Percentiles rank a stretch among this genome's conserved stretches.
Evolutionary conservation across 35 echinoderm and acorn worm genomes (phyloP).

Genomic region (Chiridota heheva): DNA sequence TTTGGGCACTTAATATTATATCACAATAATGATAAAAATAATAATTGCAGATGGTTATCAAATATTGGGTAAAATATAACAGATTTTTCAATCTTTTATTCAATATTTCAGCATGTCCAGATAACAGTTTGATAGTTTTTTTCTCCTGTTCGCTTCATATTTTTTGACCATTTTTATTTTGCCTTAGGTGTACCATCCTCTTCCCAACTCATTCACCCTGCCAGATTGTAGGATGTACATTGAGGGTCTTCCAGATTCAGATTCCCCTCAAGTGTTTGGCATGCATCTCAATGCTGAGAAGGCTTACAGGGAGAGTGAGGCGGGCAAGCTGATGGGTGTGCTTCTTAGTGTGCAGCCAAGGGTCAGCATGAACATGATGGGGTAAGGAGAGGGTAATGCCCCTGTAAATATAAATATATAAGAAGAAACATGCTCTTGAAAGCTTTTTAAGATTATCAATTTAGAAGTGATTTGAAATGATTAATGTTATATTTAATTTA

Average conservation of each 20-base stretch:
- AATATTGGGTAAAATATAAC: too few species aligned
- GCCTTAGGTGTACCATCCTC: slow-evolving; percentile 83
- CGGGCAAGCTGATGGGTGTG: slow-evolving; percentile 69
- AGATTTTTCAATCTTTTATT: too few species aligned
- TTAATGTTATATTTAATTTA: too few species aligned
- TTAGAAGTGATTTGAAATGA: too few species aligned
- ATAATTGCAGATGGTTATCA: too few species aligned
- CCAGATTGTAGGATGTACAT: slow-evolving; percentile 70
- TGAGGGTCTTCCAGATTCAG: slow-evolving; percentile 76
- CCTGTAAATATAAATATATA: neutral
- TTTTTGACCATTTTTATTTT: neutral
- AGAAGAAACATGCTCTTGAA: neutral
- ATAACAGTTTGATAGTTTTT: neutral
- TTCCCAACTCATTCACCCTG: slow-evolving; percentile 70
- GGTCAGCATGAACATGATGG: slow-evolving; percentile 64
- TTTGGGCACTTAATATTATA: too few species aligned
- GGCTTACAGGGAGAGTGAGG: slow-evolving; percentile 83
- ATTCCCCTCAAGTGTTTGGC: slow-evolving; percentile 89
- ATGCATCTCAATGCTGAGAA: slow-evolving; percentile 99
- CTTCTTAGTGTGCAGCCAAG: slow-evolving; percentile 87
- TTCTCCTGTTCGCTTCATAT: neutral
- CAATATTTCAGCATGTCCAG: too few species aligned
- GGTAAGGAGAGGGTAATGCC: slow-evolving; percentile 53
- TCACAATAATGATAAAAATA: too few species aligned
- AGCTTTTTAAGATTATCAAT: too few species aligned